phyloP scores from a whole-genome alignment of 2,888 invertebrate species.

The Cerastis rubricosa region DNA sequence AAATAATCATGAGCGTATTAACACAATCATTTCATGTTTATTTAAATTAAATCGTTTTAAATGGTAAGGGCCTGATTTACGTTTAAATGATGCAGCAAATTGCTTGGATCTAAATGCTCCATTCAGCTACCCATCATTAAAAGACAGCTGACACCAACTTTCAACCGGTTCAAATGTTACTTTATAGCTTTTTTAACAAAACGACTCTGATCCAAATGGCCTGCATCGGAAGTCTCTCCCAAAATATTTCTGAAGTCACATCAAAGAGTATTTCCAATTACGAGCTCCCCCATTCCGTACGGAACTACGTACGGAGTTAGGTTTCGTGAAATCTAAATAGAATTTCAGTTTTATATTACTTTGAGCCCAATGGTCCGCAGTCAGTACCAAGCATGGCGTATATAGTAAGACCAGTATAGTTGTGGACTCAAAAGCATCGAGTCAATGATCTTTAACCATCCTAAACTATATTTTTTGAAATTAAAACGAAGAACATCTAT shows the following conservation, averaged over 20 bases:
- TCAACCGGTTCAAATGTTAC: not conserved
- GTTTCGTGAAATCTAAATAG: slow-evolving; percentile 18
- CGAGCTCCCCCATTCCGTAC: not conserved
- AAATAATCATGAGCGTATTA: slow-evolving; percentile 16
- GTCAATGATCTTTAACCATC: not conserved
- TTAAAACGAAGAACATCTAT: too few species aligned
- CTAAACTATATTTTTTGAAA: not conserved
- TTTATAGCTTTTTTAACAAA: too few species aligned
- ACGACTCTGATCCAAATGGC: not conserved
- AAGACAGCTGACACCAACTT: not conserved
- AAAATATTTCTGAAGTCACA: slow-evolving; percentile 1
- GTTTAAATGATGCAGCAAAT: slow-evolving; percentile 6
- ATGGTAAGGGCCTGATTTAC: too few species aligned
- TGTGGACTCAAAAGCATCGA: not conserved
- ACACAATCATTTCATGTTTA: slow-evolving; percentile 5
- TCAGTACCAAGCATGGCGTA: not conserved
- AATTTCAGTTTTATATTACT: not conserved
- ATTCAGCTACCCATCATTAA: not conserved
- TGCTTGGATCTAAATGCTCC: not conserved
- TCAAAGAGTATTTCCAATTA: slow-evolving; percentile 20
- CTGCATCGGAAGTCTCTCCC: not conserved
- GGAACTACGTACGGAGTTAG: not conserved
- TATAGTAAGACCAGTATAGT: not conserved
- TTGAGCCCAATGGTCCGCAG: not conserved
- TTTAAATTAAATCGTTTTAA: too few species aligned